Conservation (phyloP, 2,888 invertebrate species). For the Orchesella flavescens region DNA sequence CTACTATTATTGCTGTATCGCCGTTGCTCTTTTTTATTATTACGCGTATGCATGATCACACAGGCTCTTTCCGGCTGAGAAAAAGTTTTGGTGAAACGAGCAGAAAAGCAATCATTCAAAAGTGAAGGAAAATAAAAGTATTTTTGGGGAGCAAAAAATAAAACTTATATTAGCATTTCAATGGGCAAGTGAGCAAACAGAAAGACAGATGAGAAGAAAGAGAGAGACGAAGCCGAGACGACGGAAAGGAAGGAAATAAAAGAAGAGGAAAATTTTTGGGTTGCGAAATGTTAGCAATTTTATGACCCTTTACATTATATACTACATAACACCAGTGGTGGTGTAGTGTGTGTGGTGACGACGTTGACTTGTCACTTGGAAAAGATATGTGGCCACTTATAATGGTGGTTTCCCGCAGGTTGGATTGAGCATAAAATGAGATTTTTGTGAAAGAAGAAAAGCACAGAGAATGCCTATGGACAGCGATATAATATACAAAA, state of each 20-base stretch:
- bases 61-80: background rate
- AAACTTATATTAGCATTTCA: conserved; percentile 69
- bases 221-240: conserved; percentile 12
- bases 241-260: conserved; percentile 18
- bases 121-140: conserved; percentile 37
- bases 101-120: conserved; percentile 10
- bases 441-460: background rate
- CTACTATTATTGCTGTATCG: background rate
- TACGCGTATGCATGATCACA: background rate
- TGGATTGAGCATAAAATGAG: conserved; percentile 43
- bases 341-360: background rate
- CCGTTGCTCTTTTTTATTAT: background rate
- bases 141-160: conserved; percentile 39
- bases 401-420: conserved; percentile 70
- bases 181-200: conserved; percentile 60
- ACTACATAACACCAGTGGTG: background rate
- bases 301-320: conserved; percentile 64
- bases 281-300: conserved; percentile 71
- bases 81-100: too few relatives aligned
- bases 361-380: conserved; percentile 43
- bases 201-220: conserved; percentile 34
- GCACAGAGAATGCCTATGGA: too few relatives aligned
- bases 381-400: conserved; percentile 41
- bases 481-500: too few relatives aligned
- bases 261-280: conserved; percentile 58